Evolutionary conservation across 1,140 invertebrate species (phyloP).

Genomic region (Aphidius ervi): DNA sequence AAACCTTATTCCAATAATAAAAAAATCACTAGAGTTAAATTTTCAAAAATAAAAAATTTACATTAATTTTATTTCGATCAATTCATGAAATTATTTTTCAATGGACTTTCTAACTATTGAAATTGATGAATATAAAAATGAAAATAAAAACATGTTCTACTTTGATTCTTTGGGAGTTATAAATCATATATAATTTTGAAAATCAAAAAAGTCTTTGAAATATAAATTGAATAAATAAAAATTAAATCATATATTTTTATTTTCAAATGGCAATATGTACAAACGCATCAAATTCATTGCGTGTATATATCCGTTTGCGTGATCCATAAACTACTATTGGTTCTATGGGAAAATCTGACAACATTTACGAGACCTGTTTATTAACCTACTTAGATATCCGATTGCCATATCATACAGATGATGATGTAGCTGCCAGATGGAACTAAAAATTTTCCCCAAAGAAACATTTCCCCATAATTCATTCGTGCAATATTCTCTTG

Average conservation of each 20-base stretch:
- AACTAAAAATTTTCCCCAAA: constrained; percentile 1
- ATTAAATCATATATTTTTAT: too few relatives aligned
- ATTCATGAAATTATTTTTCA: too few relatives aligned
- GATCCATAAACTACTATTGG: constrained; percentile 31
- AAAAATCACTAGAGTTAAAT: too few relatives aligned
- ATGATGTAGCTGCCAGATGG: constrained; percentile 27
- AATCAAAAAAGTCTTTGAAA: too few relatives aligned
- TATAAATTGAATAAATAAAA: background rate
- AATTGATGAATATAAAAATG: too few relatives aligned
- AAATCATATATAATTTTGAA: too few relatives aligned
- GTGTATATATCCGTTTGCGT: constrained; percentile 30
- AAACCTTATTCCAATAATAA: too few relatives aligned
- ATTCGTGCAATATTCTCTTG: background rate
- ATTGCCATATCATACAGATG: constrained; percentile 29
- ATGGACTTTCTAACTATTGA: too few relatives aligned
- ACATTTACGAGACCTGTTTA: constrained; percentile 39
- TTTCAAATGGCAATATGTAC: background rate
- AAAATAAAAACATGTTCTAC: too few relatives aligned
- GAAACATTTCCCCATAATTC: constrained; percentile 14
- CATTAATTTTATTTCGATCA: too few relatives aligned
- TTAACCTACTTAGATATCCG: constrained; percentile 38
- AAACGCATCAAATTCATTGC: constrained; percentile 32
- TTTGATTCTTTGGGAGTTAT: too few relatives aligned
- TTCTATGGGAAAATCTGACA: constrained; percentile 35
- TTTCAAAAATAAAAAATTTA: too few relatives aligned